Conservation (phyloP, 2,888 invertebrate genomes). For the Melinopterus prodromus region DNA sequence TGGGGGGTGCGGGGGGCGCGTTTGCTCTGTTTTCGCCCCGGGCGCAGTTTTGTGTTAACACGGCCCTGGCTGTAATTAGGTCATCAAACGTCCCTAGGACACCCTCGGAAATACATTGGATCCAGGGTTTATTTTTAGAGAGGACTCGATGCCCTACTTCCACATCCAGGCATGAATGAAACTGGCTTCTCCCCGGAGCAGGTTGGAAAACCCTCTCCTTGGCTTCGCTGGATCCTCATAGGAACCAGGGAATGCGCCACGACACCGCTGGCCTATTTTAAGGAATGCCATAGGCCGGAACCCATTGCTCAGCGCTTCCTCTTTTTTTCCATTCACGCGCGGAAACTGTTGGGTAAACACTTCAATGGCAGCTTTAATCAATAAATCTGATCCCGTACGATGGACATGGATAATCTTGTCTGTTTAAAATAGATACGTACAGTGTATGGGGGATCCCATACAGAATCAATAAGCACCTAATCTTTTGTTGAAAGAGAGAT, state of each 20-base stretch:
- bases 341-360: neutral
- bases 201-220: neutral
- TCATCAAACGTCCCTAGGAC: constrained; percentile 48
- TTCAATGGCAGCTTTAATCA: neutral
- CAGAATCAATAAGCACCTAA: neutral
- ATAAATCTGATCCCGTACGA: neutral
- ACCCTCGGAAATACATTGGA: constrained; percentile 39
- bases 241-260: neutral
- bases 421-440: neutral
- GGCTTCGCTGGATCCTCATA: neutral
- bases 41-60: too few relatives aligned
- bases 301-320: neutral
- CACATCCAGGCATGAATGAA: constrained; percentile 23
- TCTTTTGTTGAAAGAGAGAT: too few relatives aligned
- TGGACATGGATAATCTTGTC: neutral
- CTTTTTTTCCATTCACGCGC: neutral
- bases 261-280: neutral
- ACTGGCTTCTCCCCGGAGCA: neutral
- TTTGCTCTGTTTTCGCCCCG: too few relatives aligned
- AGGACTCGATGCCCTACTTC: constrained; percentile 27
- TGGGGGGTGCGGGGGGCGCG: too few relatives aligned
- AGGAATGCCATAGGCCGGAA: constrained; percentile 5
- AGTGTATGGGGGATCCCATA: neutral
- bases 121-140: constrained; percentile 43
- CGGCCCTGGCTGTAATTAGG: constrained; percentile 56